phyloP scores from a whole-genome alignment of 2,113 vertebrate species.

The Tretioscincus oriximinensis region DNA sequence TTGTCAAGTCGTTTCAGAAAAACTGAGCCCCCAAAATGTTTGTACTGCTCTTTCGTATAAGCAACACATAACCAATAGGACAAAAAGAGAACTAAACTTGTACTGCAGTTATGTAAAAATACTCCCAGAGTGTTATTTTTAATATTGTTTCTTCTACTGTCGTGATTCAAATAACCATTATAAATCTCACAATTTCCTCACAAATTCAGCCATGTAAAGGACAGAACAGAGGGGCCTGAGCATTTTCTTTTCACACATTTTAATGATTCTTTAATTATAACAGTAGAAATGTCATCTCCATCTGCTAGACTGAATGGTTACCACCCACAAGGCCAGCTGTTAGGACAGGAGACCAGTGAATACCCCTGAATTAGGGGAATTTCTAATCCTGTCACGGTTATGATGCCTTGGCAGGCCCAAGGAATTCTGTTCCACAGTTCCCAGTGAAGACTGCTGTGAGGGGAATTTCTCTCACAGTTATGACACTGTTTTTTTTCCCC shows the following conservation, averaged over 20 bases:
- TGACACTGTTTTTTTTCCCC: no score
- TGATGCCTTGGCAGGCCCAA: no score
- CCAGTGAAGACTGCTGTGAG: no score
- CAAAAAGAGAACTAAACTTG: constrained; percentile 22
- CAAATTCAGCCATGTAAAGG: neutral
- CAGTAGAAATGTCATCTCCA: no score
- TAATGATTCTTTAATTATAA: neutral
- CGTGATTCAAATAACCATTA: neutral
- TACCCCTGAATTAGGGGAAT: no score
- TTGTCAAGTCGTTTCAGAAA: constrained; percentile 35
- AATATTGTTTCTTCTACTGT: constrained; percentile 30
- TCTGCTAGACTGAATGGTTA: no score
- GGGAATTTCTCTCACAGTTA: no score
- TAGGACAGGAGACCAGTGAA: no score
- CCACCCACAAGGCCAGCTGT: no score
- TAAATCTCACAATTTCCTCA: neutral
- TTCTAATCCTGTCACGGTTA: no score
- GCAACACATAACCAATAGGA: constrained; percentile 23
- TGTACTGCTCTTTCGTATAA: constrained; percentile 20
- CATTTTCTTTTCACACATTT: neutral
- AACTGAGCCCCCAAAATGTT: constrained; percentile 26
- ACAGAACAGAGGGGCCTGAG: no score
- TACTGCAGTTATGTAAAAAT: neutral
- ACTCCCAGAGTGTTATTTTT: neutral
- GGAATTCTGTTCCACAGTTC: no score